Percentiles rank a stretch among this genome's conserved stretches.
Evolutionary conservation across 2,113 vertebrate genomes (phyloP).

Genomic region (Ameiurus melas): DNA sequence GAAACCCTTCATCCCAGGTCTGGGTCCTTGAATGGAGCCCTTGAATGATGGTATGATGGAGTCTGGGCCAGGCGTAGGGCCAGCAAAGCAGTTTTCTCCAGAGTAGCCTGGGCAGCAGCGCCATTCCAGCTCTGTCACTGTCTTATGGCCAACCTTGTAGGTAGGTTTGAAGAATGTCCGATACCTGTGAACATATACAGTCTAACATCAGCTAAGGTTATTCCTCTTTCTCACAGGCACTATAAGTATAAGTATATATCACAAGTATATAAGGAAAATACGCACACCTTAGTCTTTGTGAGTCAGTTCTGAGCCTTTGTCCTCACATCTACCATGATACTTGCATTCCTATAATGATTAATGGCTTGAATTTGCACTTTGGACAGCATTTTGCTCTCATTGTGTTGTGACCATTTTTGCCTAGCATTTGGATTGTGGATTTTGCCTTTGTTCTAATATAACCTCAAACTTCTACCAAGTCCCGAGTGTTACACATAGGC

Average conservation of each 20-base stretch:
- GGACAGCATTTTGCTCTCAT: too few relatives aligned
- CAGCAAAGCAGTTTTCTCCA: conserved; percentile 85
- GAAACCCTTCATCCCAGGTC: conserved; percentile 71
- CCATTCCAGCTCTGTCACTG: conserved; percentile 91
- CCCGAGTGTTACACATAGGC: too few relatives aligned
- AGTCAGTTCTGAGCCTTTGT: too few relatives aligned
- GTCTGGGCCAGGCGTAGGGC: conserved; percentile 74
- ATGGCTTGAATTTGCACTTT: not conserved
- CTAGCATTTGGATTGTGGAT: too few relatives aligned
- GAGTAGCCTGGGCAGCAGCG: conserved; percentile 89
- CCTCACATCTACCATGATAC: not conserved
- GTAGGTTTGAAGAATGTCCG: conserved; percentile 88
- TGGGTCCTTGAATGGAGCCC: conserved; percentile 68
- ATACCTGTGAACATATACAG: conserved; percentile 75
- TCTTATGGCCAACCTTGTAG: conserved; percentile 92
- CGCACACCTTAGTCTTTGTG: not conserved
- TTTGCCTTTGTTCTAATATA: too few relatives aligned
- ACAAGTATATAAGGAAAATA: not conserved
- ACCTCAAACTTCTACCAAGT: not conserved
- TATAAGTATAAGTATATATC: too few relatives aligned
- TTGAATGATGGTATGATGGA: conserved; percentile 73
- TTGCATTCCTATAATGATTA: not conserved
- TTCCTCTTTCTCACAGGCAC: not conserved
- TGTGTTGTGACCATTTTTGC: too few relatives aligned
- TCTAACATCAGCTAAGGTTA: not conserved